Conservation (phyloP, 2,888 invertebrate species). For the Cheilosia soror region DNA sequence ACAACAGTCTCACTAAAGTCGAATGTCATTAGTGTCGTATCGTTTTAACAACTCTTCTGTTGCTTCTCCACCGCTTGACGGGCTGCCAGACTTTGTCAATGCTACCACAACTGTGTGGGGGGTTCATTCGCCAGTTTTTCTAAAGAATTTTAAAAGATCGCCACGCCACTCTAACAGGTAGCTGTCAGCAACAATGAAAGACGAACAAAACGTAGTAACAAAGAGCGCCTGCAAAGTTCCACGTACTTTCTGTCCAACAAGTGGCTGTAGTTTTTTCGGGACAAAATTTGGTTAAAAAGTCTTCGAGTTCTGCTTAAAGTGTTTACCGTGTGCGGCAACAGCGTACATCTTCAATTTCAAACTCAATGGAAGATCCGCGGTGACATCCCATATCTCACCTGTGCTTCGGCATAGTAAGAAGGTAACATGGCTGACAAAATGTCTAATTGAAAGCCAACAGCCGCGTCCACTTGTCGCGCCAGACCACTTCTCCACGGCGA, state of each 20-base stretch:
- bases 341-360: slow-evolving; percentile 11
- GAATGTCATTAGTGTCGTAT: slow-evolving; percentile 61
- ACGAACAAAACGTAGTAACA: slow-evolving; percentile 32
- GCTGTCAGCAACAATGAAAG: slow-evolving; percentile 47
- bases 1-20: slow-evolving; percentile 36
- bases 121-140: slow-evolving; percentile 37
- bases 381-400: slow-evolving; percentile 68
- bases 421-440: slow-evolving; percentile 68
- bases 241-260: slow-evolving; percentile 53
- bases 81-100: slow-evolving; percentile 34
- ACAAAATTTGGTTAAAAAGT: slow-evolving; percentile 31
- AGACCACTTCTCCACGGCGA: slow-evolving; percentile 60
- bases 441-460: slow-evolving; percentile 61
- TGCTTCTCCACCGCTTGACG: not conserved
- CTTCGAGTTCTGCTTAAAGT: slow-evolving; percentile 59
- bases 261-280: slow-evolving; percentile 43
- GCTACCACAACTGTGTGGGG: slow-evolving; percentile 38
- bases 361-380: not conserved
- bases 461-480: slow-evolving; percentile 68
- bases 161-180: slow-evolving; percentile 58
- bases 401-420: slow-evolving; percentile 22
- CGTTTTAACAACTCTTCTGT: slow-evolving; percentile 23
- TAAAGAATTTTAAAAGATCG: slow-evolving; percentile 37
- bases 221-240: slow-evolving; percentile 36
- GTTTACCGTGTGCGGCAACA: slow-evolving; percentile 25